Evolutionary conservation across 2,888 invertebrate genomes (phyloP).

Genomic region (Digitonthophagus gazella): DNA sequence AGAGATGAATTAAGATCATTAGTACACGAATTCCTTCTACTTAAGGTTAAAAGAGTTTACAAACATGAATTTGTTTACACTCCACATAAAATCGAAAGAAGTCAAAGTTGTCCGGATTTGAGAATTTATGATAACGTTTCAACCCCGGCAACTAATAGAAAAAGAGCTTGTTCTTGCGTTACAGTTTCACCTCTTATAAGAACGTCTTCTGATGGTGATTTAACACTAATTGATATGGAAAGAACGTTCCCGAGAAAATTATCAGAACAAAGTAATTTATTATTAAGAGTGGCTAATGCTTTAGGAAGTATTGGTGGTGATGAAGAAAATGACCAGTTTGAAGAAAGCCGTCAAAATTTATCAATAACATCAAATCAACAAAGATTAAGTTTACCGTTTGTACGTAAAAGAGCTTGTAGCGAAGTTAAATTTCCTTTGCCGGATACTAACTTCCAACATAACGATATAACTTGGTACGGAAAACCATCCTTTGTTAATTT

Average conservation of each 20-base stretch:
- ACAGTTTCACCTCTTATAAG: conserved; percentile 51
- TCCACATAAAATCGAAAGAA: conserved; percentile 53
- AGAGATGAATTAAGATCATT: conserved; percentile 52
- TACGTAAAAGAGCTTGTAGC: conserved; percentile 63
- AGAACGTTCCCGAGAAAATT: conserved; percentile 73
- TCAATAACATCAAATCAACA: conserved; percentile 56
- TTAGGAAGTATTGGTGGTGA: conserved; percentile 61
- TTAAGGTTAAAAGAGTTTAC: conserved; percentile 75
- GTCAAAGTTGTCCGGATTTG: conserved; percentile 72
- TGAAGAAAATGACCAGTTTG: conserved; percentile 60
- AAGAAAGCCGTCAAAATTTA: too few species aligned
- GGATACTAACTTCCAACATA: conserved; percentile 45
- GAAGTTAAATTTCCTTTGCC: conserved; percentile 52
- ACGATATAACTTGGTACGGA: conserved; percentile 66
- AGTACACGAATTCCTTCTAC: conserved; percentile 69
- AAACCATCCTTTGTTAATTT: conserved; percentile 61
- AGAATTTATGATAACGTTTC: conserved; percentile 51
- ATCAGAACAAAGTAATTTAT: conserved; percentile 67
- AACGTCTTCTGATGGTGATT: conserved; percentile 76
- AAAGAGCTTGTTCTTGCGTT: conserved; percentile 64
- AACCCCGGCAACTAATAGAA: conserved; percentile 49
- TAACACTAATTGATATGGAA: conserved; percentile 74
- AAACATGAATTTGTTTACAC: conserved; percentile 57
- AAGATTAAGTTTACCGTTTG: conserved; percentile 47
- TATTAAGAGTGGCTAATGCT: conserved; percentile 76